phyloP scores from a whole-genome alignment of 2,113 vertebrate genomes.

The Perccottus glenii region DNA sequence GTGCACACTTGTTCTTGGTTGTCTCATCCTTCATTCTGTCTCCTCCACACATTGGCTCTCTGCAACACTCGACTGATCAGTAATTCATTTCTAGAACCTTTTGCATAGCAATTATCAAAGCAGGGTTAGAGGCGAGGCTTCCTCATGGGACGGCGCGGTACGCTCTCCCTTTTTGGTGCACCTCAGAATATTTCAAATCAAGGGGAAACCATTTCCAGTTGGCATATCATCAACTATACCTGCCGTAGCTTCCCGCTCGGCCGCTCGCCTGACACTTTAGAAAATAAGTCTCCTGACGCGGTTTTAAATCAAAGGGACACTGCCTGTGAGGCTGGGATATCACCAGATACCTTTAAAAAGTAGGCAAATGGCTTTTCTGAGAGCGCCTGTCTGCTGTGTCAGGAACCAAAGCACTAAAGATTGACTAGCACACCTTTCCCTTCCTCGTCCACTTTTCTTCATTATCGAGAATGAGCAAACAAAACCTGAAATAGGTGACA shows the following conservation, averaged over 20 bases:
- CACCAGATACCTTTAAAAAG: conserved; percentile 59
- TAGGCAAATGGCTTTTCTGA: conserved; percentile 64
- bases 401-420: conserved; percentile 47
- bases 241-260: conserved; percentile 69
- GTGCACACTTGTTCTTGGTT: conserved; percentile 40
- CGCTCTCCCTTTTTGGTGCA: conserved; percentile 60
- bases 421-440: conserved; percentile 43
- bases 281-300: conserved; percentile 72
- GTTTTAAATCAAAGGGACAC: conserved; percentile 73
- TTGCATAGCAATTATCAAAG: conserved; percentile 86
- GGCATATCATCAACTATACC: conserved; percentile 76
- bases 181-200: conserved; percentile 73
- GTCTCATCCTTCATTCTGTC: conserved; percentile 78
- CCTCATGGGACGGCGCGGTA: conserved; percentile 54
- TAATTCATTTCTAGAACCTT: conserved; percentile 85
- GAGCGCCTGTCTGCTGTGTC: conserved; percentile 41
- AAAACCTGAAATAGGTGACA: conserved; percentile 35
- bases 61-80: conserved; percentile 85
- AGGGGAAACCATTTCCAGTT: conserved; percentile 71
- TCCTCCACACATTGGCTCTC: conserved; percentile 80
- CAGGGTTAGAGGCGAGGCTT: conserved; percentile 80
- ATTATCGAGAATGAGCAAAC: conserved; percentile 21
- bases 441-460: conserved; percentile 3
- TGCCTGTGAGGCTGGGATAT: conserved; percentile 54
- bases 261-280: conserved; percentile 70